Percentiles rank a stretch among this genome's conserved stretches.
Conservation (phyloP, 2,797 vertebrate genomes). For the Sarcoramphus papa region DNA sequence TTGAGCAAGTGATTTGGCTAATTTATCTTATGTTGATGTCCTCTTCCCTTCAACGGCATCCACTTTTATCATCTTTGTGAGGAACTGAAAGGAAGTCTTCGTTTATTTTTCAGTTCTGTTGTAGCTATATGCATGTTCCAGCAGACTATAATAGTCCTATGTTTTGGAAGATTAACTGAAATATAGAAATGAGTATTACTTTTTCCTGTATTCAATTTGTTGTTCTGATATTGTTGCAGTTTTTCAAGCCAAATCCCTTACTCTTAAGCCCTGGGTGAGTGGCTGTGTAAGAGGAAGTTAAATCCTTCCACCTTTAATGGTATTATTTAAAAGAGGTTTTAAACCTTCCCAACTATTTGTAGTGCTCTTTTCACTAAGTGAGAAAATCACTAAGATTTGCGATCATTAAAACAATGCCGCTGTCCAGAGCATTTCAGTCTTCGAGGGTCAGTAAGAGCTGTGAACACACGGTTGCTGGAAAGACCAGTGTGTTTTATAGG, state of each 20-base stretch:
- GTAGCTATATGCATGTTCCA: not conserved
- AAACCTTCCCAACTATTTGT: not conserved
- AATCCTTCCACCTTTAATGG: not conserved
- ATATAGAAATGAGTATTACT: not conserved
- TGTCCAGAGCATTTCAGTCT: not conserved
- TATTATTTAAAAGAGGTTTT: constrained; percentile 32
- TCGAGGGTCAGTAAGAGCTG: not conserved
- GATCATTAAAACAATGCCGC: not conserved
- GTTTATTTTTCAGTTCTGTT: not conserved
- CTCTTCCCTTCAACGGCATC: not conserved
- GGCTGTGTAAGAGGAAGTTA: not conserved
- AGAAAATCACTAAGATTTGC: not conserved
- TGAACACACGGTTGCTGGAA: accelerated
- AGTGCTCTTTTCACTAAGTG: not conserved
- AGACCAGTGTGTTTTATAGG: not conserved
- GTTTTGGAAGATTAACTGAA: constrained; percentile 30
- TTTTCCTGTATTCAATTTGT: not conserved
- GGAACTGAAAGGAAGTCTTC: not conserved
- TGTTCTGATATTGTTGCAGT: not conserved
- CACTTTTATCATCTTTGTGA: not conserved
- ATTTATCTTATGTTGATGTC: not conserved
- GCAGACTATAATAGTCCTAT: not conserved
- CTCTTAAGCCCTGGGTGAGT: not conserved
- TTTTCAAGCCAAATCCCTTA: constrained; percentile 1
- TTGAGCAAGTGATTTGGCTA: not conserved